Evolutionary conservation across 2,113 vertebrate species (phyloP), one percentile per base, ranked within the genome.

Genomic region (Solenodon paradoxus): DNA sequence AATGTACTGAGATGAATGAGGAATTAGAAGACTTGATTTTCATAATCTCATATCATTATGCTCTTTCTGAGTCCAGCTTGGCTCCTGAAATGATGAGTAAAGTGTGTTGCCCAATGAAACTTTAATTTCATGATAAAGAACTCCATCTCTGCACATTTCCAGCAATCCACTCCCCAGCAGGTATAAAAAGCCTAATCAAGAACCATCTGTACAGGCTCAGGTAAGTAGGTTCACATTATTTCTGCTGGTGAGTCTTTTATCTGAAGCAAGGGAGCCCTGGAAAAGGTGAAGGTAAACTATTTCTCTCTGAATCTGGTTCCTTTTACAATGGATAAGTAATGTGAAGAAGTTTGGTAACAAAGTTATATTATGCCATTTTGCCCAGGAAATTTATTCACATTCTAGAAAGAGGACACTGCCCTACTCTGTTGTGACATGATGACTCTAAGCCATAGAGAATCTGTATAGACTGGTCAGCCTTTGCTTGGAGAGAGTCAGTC

Each of bases 11-110:
- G 85, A 72, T 51, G 92, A 81, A 22, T 92, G 91, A 82, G 68
- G 84, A 95, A 84, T 94, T 96, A 97, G 95, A 97, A 97, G 97
- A 95, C 95, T 95, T 96, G 98, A 98, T 98, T 98, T 98, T 98
- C 96, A 96, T 94, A 90, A 94, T 51, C 74, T 92, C 8, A 63
- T 95, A 96, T 95, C 88, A 49, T 74, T 24, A 1, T 79, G 89
- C 32, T 49, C 20, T 78, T 97, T 97, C 97, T 79, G 88, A 83
- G 53, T 92, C 93, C 82, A 92, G 68, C 22, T 93, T 96, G 83
- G 61, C 90, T 80, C 82, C 86, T 87, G 91, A 97, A 96, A 95
- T 92, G 86, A 57, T 90, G 94, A 95, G 75, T 95, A 82, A 98
- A 97, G 30, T 95, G 81, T 98, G 89, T 95, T 97, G 75, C 94